Base-by-base conservation (phyloP, 2,797 vertebrate genomes). In the Peromyscus nudipes region DNA sequence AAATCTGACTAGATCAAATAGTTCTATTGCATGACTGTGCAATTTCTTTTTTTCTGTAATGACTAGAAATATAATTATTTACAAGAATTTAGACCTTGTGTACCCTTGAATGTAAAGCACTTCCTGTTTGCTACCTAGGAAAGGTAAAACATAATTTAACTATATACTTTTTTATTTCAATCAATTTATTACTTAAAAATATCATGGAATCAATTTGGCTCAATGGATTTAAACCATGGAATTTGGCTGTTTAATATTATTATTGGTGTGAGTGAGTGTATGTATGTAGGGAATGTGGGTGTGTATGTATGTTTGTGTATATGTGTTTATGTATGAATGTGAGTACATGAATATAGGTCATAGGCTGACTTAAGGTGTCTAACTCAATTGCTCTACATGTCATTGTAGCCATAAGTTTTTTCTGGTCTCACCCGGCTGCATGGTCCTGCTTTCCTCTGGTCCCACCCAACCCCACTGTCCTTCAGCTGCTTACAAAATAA, bases 111-210 rank as follows among this genome's bases (percentile, higher is more conserved):
- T 40, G 40, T 64, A 31, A n/a, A 83, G 21, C n/a, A 16, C 11
- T 92, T 23, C 4, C 25, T 80, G 49, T 92, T 87, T 91, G 29
- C 25, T 88, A 64, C 23, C 6, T 12, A 31, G 16, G 4, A 95
- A 95, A 7, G 2, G 3, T 49, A 69, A 62, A 91, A 49, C 16
- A 73, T 83, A 60, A 83, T 62, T 19, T 87, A 57, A 84, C 76
- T 76, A 76, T 12, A 62, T 94, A 77, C 84, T 2, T 43, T 52
- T 93, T 91, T 52, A 81, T 93, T 89, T 9, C 46, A n/a, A 86
- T 3, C 3, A 23, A 4, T 67, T 93, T 69, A 80, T 14, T 52
- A 84, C 67, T 43, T 85, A 5, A 34, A 14, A 91, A 84, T 57
- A 3, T 9, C 40, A 86, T 37, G 34, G 4, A 17, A 37, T 12